Percentiles rank a stretch among this genome's conserved stretches.
Conservation (phyloP, 2,797 vertebrate species). For the Geotria australis region DNA sequence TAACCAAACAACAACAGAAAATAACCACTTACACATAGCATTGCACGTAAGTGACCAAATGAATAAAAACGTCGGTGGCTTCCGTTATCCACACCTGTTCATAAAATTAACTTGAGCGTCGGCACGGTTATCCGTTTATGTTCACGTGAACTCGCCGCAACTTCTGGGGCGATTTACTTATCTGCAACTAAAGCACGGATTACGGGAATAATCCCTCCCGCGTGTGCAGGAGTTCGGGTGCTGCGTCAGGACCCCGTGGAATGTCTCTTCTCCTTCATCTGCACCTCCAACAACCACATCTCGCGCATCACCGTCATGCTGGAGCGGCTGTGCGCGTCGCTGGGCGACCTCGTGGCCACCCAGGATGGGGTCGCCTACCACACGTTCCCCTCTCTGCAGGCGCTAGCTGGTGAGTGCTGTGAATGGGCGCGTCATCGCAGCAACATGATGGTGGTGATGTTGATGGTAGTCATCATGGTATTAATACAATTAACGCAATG, state of each 20-base stretch:
- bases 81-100: too few species aligned
- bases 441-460: not conserved
- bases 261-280: conserved; percentile 80
- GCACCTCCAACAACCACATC: conserved; percentile 83
- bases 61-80: too few species aligned
- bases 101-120: too few species aligned
- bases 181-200: too few species aligned
- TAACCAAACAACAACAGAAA: too few species aligned
- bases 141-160: too few species aligned
- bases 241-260: conserved; percentile 55
- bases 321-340: conserved; percentile 34
- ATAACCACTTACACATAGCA: too few species aligned
- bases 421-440: not conserved
- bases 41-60: too few species aligned
- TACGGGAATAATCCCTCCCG: too few species aligned
- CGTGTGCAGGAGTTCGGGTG: conserved; percentile 38
- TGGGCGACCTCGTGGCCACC: conserved; percentile 24
- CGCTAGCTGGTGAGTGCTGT: conserved; percentile 23
- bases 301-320: conserved; percentile 70
- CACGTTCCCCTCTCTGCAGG: conserved; percentile 34
- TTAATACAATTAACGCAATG: too few species aligned
- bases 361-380: conserved; percentile 32
- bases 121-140: too few species aligned
- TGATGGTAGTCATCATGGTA: not conserved
- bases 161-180: too few species aligned